Conservation (phyloP, 1,140 invertebrate genomes). For the Drosophila nigrodunni region DNA sequence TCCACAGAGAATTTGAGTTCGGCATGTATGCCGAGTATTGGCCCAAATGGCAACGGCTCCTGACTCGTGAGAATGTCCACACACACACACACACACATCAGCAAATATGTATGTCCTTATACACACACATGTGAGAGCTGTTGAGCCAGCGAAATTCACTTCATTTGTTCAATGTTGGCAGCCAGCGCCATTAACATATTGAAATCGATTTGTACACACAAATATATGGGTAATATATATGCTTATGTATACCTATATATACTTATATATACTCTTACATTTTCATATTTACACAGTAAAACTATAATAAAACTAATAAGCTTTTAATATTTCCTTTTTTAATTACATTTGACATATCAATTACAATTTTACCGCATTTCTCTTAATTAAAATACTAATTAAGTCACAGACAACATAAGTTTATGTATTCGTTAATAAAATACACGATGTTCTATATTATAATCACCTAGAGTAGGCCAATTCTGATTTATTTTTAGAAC, state of each 20-base stretch:
- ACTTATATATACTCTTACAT: neutral
- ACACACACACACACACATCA: constrained; percentile 17
- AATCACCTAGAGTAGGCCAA: too few relatives aligned
- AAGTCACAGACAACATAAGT: too few relatives aligned
- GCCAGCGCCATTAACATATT: constrained; percentile 71
- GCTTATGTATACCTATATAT: neutral
- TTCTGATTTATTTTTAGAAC: too few relatives aligned
- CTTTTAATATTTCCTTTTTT: too few relatives aligned
- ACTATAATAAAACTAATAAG: too few relatives aligned
- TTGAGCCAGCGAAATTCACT: constrained; percentile 61
- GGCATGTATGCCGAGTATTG: constrained; percentile 43
- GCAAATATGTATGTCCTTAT: constrained; percentile 4
- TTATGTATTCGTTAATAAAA: too few relatives aligned
- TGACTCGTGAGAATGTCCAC: constrained; percentile 46
- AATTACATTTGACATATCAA: too few relatives aligned
- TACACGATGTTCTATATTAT: too few relatives aligned
- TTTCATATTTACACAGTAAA: neutral
- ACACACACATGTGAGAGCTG: constrained; percentile 37
- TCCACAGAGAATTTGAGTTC: constrained; percentile 32
- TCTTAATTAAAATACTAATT: too few relatives aligned
- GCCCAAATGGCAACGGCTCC: constrained; percentile 43
- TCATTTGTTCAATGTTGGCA: constrained; percentile 60
- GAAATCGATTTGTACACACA: constrained; percentile 63
- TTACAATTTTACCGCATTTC: too few relatives aligned
- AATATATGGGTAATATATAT: neutral